phyloP scores from a whole-genome alignment of 2,797 vertebrate genomes.

The Harpagifer antarcticus region DNA sequence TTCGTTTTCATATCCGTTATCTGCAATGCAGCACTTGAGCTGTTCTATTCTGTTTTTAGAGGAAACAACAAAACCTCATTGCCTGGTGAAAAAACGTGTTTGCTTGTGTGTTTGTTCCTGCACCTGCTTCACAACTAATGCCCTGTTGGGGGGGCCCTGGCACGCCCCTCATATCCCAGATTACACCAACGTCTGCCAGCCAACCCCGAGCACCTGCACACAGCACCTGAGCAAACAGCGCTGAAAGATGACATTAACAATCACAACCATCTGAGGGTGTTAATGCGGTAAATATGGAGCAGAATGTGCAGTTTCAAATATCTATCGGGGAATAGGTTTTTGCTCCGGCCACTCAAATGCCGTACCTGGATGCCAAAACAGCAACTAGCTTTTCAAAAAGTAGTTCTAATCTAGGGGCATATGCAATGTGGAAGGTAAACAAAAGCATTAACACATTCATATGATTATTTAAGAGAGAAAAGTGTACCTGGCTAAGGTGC shows the following conservation, averaged over 20 bases:
- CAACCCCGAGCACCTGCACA: conserved; percentile 47
- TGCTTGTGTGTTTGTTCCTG: neutral
- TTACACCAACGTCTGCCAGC: conserved; percentile 48
- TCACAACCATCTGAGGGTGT: neutral
- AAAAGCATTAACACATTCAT: neutral
- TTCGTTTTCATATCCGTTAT: no score
- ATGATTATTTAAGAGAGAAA: neutral
- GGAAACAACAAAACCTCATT: neutral
- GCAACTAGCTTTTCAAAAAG: neutral
- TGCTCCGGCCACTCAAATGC: neutral
- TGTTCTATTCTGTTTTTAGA: conserved; percentile 2
- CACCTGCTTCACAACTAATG: conserved; percentile 34
- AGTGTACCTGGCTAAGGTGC: neutral
- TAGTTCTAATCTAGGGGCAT: neutral
- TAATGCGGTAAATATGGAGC: neutral
- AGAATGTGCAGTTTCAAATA: neutral
- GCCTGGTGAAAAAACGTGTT: conserved; percentile 9
- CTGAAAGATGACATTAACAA: neutral
- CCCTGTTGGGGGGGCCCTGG: conserved; percentile 45
- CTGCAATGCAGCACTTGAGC: no score
- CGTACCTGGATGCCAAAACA: no score
- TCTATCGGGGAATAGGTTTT: neutral
- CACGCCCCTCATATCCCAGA: conserved; percentile 55
- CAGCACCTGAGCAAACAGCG: conserved; percentile 1
- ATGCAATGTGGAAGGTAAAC: neutral